Evolutionary conservation across 2,797 vertebrate species (phyloP).

Genomic region (Takifugu ocellatus): DNA sequence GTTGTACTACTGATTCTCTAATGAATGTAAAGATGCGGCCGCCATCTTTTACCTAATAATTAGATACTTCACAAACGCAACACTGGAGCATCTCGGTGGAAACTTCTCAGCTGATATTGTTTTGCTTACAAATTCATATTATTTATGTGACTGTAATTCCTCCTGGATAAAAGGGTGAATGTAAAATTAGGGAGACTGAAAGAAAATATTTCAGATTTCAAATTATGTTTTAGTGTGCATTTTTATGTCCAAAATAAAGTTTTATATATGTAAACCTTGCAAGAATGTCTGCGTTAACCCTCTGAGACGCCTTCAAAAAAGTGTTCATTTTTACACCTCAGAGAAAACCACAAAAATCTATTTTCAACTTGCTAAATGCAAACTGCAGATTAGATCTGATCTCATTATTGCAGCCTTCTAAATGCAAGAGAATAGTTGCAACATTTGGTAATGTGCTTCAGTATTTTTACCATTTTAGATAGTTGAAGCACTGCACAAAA

Average conservation of each 20-base stretch:
- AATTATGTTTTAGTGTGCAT: constrained; percentile 43
- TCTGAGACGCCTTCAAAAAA: too few relatives aligned
- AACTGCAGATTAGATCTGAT: too few relatives aligned
- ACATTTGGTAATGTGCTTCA: too few relatives aligned
- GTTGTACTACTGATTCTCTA: constrained; percentile 19
- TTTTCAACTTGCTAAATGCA: too few relatives aligned
- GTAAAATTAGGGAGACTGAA: constrained; percentile 6
- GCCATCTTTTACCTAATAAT: not conserved
- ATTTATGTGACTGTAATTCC: constrained; percentile 17
- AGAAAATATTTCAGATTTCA: constrained; percentile 16
- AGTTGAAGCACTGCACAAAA: too few relatives aligned
- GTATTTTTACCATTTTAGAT: too few relatives aligned
- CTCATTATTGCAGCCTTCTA: too few relatives aligned
- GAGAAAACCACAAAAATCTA: too few relatives aligned
- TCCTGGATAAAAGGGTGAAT: constrained; percentile 16
- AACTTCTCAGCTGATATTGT: constrained; percentile 1
- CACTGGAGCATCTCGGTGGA: constrained; percentile 19
- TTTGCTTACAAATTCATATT: constrained; percentile 11
- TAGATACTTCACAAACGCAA: constrained; percentile 16
- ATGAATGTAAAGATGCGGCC: constrained; percentile 3
- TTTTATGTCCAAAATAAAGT: constrained; percentile 67
- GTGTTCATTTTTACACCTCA: too few relatives aligned
- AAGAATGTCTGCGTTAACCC: not conserved
- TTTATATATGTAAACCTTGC: constrained; percentile 57
- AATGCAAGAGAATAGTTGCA: too few relatives aligned